Evolutionary conservation across 2,888 invertebrate species (phyloP).

Genomic region (Epirrhoe tristata): DNA sequence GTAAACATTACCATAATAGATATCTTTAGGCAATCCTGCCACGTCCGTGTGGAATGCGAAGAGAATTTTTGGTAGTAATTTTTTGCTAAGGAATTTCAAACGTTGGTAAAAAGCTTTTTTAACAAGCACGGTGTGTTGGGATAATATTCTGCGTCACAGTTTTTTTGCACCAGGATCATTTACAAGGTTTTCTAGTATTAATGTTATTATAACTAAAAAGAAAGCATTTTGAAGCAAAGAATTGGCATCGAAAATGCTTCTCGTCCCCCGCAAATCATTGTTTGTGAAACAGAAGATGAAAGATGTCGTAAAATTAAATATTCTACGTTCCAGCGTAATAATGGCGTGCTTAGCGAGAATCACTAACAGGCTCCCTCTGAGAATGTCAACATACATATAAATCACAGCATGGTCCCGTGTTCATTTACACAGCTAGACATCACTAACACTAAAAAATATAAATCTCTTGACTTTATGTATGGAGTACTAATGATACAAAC

Average conservation of each 20-base stretch:
- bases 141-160: background rate
- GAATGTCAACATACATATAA: constrained; percentile 57
- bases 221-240: background rate
- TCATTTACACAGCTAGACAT: constrained; percentile 2
- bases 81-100: constrained; percentile 64
- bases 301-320: constrained; percentile 43
- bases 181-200: too few relatives aligned
- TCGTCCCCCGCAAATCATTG: constrained; percentile 36
- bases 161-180: too few relatives aligned
- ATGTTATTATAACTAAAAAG: too few relatives aligned
- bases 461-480: background rate
- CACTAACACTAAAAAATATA: background rate
- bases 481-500: background rate
- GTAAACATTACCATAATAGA: constrained; percentile 62
- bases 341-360: constrained; percentile 37
- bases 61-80: constrained; percentile 54
- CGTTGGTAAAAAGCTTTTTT: background rate
- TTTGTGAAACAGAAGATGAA: constrained; percentile 44
- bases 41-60: constrained; percentile 65
- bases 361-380: constrained; percentile 40
- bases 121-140: background rate
- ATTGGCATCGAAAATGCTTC: background rate
- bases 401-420: constrained; percentile 52
- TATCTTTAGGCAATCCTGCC: constrained; percentile 65
- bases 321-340: constrained; percentile 38